These are phyloP conservation scores for Chionodraco myersi DNA, from an alignment of 2,113 vertebrate species.

Conservation along the genomic window DNA sequence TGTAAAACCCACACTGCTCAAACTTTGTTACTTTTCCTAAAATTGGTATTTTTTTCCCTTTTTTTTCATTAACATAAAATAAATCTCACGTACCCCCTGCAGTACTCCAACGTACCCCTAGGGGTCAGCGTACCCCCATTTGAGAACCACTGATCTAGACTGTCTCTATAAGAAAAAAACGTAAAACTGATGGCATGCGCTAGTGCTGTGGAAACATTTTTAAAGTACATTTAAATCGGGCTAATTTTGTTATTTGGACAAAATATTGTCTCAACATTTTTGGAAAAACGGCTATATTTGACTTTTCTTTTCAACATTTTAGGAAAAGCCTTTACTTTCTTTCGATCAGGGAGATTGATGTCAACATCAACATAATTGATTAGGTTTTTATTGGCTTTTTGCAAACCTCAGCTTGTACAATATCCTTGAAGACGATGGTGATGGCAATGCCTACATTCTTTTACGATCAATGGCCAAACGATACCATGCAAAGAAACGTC, in stretches of 20 bases:
- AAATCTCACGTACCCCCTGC: too few species aligned
- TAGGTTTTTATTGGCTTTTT: too few species aligned
- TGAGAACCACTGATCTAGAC: too few species aligned
- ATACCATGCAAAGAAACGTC: background rate
- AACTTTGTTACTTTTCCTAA: too few species aligned
- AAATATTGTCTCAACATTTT: background rate
- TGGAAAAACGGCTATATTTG: background rate
- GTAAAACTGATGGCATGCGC: background rate
- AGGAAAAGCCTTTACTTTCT: background rate
- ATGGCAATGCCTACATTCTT: background rate
- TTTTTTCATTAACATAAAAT: too few species aligned
- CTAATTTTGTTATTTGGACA: background rate
- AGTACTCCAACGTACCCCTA: too few species aligned
- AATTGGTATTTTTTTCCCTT: too few species aligned
- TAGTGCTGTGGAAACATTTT: background rate
- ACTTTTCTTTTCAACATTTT: too few species aligned
- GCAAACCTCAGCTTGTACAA: background rate
- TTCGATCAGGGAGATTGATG: background rate
- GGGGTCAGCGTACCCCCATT: too few species aligned
- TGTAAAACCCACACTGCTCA: too few species aligned
- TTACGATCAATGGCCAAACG: background rate
- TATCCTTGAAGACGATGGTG: constrained; percentile 2
- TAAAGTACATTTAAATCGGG: background rate
- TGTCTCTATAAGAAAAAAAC: background rate
- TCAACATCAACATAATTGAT: background rate